These are phyloP conservation scores for Ceratosolen fusciceps DNA, from an alignment of 1,140 invertebrate genomes.

Conservation along the genomic window DNA sequence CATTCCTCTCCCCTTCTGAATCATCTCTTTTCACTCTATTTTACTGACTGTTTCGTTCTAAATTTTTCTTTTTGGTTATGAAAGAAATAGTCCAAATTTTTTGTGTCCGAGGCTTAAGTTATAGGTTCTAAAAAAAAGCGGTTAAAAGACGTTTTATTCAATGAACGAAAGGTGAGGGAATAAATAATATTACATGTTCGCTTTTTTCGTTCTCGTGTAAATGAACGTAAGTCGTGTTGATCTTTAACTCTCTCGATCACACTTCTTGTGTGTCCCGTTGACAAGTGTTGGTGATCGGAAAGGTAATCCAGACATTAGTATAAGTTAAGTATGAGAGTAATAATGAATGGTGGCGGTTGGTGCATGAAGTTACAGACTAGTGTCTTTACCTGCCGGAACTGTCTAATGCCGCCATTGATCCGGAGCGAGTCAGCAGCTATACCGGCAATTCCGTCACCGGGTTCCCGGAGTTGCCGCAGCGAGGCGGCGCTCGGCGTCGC, in stretches of 20 bases:
- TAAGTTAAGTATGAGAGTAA: neutral
- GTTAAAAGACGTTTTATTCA: no score
- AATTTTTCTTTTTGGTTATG: no score
- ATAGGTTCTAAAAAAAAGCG: neutral
- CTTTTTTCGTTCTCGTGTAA: no score
- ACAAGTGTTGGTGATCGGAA: neutral
- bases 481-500: slow-evolving; percentile 79
- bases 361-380: slow-evolving; percentile 12
- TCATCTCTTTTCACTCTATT: no score
- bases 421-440: slow-evolving; percentile 97
- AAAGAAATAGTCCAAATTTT: no score
- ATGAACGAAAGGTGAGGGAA: no score
- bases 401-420: slow-evolving; percentile 95
- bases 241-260: no score
- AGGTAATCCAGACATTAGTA: no score
- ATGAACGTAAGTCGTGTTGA: no score
- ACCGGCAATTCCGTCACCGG: slow-evolving; percentile 90
- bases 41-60: no score
- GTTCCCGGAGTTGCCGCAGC: slow-evolving; percentile 85
- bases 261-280: neutral
- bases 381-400: slow-evolving; percentile 91
- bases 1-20: no score
- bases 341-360: neutral
- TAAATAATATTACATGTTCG: neutral
- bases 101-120: no score